Evolutionary conservation across 1,140 invertebrate genomes (phyloP), one percentile per base, ranked within the genome.

Genomic region (Meloidogyne floridensis): DNA sequence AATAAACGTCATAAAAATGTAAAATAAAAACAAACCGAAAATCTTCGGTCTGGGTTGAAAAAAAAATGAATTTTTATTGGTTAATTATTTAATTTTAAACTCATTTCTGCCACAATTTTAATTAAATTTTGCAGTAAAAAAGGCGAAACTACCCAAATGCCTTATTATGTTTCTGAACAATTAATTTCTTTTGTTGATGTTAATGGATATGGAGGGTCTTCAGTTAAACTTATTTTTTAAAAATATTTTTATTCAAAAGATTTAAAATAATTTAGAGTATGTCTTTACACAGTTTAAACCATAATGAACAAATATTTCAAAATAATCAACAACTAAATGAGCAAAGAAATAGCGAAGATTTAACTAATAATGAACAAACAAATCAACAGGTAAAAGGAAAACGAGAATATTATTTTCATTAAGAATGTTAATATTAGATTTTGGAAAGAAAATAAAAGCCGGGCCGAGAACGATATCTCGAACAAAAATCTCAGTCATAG

Each of bases 111-210:
- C 32, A 32, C 32, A 59, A 65, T 65, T 65, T 65, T 59, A 54
- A 54, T 54, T 54, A 11, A 54, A 3, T n/a, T 43, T 70, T n/a
- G 20, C n/a, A 85, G 84, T 53, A 80, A 80, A 80, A 85, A 72
- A 42, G 85, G 85, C 9, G 85, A 86, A 79, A 88, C 86, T 8
- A 71, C 75, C 13, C 77, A 76, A 71, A 86, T 86, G 85, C 85
- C 85, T 15, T 86, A 86, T 81, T 85, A 85, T 6, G 81, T 86
- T 32, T 47, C 80, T 32, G 70, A 82, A n/a, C 72, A 65, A n/a
- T 59, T 69, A 2, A 86, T 86, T 56, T 65, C 69, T 8, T 86
- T 86, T 80, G 56, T 86, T n/a, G 84, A 86, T 71, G 47, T 84
- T n/a, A 65, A 65, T 65, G 72, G 78, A 43, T 87, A 83, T 53